These are phyloP conservation scores for Drosophila busckii DNA, from an alignment of 1,140 invertebrate species.

Conservation along the genomic window DNA sequence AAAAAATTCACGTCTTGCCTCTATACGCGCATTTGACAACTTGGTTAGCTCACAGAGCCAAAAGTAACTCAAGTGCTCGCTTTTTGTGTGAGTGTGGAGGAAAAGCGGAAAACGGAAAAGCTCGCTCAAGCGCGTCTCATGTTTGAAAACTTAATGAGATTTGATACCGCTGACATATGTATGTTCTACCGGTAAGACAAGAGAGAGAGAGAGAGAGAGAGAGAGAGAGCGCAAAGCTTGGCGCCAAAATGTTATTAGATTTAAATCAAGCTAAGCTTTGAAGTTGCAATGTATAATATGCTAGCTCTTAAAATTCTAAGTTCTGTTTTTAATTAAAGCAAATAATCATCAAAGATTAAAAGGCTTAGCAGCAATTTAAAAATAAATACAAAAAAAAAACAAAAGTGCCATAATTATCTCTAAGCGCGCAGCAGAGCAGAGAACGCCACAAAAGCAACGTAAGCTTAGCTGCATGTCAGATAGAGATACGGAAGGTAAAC, in stretches of 20 bases:
- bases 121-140: constrained; percentile 69
- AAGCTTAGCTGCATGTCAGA: too few species aligned
- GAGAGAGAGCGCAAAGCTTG: constrained; percentile 20
- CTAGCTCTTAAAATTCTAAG: too few species aligned
- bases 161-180: constrained; percentile 40
- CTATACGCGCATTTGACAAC: constrained; percentile 66
- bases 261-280: too few species aligned
- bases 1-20: constrained; percentile 56
- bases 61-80: constrained; percentile 46
- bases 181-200: constrained; percentile 41
- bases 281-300: too few species aligned
- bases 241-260: constrained; percentile 1
- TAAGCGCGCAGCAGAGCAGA: too few species aligned
- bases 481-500: too few species aligned
- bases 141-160: constrained; percentile 58
- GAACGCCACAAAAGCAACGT: too few species aligned
- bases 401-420: too few species aligned
- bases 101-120: constrained; percentile 58
- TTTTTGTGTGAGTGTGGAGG: constrained; percentile 14
- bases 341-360: too few species aligned
- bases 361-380: too few species aligned
- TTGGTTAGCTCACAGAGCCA: constrained; percentile 38
- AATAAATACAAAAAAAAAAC: too few species aligned
- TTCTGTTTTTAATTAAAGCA: too few species aligned
- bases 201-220: constrained; percentile 13